Evolutionary conservation across 2,797 vertebrate genomes (phyloP), one percentile per base, ranked within the genome.

Genomic region (Heteromormyrus szaboi): DNA sequence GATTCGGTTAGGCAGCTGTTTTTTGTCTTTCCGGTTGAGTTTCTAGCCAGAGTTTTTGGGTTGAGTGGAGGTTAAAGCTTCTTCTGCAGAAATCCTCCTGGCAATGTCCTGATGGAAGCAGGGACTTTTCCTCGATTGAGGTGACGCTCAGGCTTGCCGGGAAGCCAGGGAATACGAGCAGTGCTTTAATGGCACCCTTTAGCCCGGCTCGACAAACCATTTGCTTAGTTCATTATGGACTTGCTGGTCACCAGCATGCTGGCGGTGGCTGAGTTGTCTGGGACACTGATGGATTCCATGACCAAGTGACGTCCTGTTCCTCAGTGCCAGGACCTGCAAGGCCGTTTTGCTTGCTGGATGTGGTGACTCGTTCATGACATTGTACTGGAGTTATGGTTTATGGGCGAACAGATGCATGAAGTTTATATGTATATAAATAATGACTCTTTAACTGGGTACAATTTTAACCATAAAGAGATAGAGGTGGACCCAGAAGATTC

Each of bases 241-340:
- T 94, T 88, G 87, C 88, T 89, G 92, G 91, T 93, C n/a, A n/a
- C n/a, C n/a, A n/a, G 93, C 94, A 93, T 90, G 92, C 89, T 89
- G 93, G 91, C 92, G 93, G 92, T 92, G 79, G 90, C 93, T 48
- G 48, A 44, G 91, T 91, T 93, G 93, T 93, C 91, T 90, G 91
- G 89, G 92, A 90, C 92, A 72, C 91, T 91, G 91, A 93, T 92
- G 88, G 89, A 91, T 91, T 88, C 89, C 90, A 51, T 72, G 83
- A 22, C 84, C 12, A 56, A 62, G 59, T 62, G 22, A 25, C 22
- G 2, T n/a, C 19, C 0, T 33, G 29, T 12, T 33, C 2, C 17
- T 33, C 29, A 65, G 56, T 54, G 50, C 41, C 37, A 51, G 48
- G 19, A 87, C 33, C 1, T 76, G 53, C 33, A 54, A 11, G n/a